phyloP scores from a whole-genome alignment of 2,113 vertebrate species.

The Equus quagga region DNA sequence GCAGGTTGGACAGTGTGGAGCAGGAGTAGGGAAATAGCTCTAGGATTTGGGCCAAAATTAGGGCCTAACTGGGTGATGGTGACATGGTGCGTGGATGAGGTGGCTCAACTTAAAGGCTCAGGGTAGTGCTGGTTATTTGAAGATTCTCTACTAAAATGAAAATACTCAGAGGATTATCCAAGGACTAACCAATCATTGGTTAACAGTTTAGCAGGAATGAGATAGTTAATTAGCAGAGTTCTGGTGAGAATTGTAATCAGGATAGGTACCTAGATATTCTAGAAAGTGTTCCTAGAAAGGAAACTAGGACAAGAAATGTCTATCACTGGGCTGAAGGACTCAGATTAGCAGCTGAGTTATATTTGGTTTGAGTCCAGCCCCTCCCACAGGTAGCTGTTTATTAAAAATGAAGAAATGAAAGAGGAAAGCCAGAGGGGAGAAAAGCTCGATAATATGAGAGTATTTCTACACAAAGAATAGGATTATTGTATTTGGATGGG shows the following conservation, averaged over 20 bases:
- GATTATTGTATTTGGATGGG: background rate
- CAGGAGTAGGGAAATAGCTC: background rate
- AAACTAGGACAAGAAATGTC: background rate
- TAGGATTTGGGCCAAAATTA: background rate
- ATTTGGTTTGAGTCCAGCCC: background rate
- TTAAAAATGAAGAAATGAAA: background rate
- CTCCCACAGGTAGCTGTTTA: background rate
- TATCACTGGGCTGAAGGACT: background rate
- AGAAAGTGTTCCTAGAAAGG: background rate
- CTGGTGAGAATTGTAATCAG: background rate
- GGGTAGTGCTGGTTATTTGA: background rate
- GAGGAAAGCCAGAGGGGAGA: background rate
- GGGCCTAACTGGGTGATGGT: background rate
- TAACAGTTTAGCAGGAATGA: background rate
- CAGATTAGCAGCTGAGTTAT: background rate
- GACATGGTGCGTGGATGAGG: fast-evolving
- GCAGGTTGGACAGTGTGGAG: fast-evolving
- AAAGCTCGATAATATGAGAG: background rate
- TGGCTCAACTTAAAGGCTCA: background rate
- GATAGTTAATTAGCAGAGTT: background rate
- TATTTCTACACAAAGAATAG: background rate
- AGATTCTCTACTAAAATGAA: background rate
- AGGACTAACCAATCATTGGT: background rate
- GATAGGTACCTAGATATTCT: background rate
- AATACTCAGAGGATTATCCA: background rate